phyloP scores from a whole-genome alignment of 2,888 invertebrate genomes.

The Smittia sp. region DNA sequence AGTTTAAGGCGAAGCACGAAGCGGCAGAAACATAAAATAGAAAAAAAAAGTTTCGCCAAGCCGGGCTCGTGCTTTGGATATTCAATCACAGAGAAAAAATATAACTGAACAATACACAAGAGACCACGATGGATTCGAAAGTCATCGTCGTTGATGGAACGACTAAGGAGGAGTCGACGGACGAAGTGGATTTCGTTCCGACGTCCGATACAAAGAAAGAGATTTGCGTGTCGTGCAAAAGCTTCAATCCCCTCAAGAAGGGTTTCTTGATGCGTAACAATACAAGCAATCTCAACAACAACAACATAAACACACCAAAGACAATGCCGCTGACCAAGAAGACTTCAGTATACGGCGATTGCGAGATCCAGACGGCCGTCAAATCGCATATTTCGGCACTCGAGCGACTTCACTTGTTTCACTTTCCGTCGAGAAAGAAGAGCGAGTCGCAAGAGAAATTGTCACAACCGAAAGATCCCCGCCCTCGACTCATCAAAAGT shows the following conservation, averaged over 20 bases:
- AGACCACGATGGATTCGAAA: conserved; percentile 28
- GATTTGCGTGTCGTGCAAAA: conserved; percentile 32
- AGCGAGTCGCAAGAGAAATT: neutral
- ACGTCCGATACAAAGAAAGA: conserved; percentile 28
- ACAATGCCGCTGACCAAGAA: neutral
- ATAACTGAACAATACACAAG: neutral
- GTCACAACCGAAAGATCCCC: conserved; percentile 44
- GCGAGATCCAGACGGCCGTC: conserved; percentile 43
- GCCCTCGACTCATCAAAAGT: conserved; percentile 52
- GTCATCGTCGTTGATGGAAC: too few relatives aligned
- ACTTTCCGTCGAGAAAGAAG: conserved; percentile 42
- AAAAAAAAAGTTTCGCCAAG: conserved; percentile 22
- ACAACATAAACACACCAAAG: conserved; percentile 20
- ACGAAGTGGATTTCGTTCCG: conserved; percentile 33
- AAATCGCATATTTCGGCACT: conserved; percentile 43
- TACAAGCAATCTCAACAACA: neutral
- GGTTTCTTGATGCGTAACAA: conserved; percentile 12
- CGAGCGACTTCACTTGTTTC: conserved; percentile 43
- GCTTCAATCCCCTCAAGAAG: conserved; percentile 30
- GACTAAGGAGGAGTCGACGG: conserved; percentile 15
- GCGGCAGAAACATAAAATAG: too few relatives aligned
- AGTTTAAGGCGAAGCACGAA: too few relatives aligned
- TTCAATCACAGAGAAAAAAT: neutral
- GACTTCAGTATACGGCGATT: conserved; percentile 43
- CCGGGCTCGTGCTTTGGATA: conserved; percentile 13